Base-by-base conservation (phyloP, 1,140 invertebrate genomes). In the Drosophila melanica region DNA sequence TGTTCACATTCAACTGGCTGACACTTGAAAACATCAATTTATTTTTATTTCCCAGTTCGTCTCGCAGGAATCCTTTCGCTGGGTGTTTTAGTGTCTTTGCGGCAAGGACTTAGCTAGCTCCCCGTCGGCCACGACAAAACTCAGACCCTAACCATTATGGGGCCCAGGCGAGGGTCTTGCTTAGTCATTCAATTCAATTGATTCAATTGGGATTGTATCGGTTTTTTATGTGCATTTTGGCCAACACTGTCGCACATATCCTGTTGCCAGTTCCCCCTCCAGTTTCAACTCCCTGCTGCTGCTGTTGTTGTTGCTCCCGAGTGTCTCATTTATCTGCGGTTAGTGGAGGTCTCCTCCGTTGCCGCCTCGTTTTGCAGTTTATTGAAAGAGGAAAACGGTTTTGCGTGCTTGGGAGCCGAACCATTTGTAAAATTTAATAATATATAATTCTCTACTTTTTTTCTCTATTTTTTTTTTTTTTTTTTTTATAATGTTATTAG, bases 171-270 rank as follows among this genome's bases (percentile, higher is more conserved):
- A 54, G 54, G 48, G 39, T 47, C 77, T 79, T 82, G 79, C 60
- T 81, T 76, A 78, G 71, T 77, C 82, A 87, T 86, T 86, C 82
- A 75, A 86, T 86, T 86, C 82, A 86, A 86, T 86, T 86, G 82
- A 86, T 87, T 86, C 82, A 86, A 86, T 86, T 86, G 82, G 82
- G 82, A 87, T 86, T 86, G 82, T 86, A 86, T 86, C 82, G 82
- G 66, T 66, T 78, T 79, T 68, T 82, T 84, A 82, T 82, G 80
- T 78, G 78, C 80, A 78, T 82, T 82, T 72, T 76, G 72, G 62
- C 80, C 76, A 55, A 73, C 80, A 79, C 57, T 72, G 70, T 68
- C 54, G 44, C 71, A 57, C 47, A 75, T 60, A 54, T 70, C 53
- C 62, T 41, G 30, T 65, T 66, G 30, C 45, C 37, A 12, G n/a